Conservation (phyloP, 2,888 invertebrate species). For the Pheosia tremula region DNA sequence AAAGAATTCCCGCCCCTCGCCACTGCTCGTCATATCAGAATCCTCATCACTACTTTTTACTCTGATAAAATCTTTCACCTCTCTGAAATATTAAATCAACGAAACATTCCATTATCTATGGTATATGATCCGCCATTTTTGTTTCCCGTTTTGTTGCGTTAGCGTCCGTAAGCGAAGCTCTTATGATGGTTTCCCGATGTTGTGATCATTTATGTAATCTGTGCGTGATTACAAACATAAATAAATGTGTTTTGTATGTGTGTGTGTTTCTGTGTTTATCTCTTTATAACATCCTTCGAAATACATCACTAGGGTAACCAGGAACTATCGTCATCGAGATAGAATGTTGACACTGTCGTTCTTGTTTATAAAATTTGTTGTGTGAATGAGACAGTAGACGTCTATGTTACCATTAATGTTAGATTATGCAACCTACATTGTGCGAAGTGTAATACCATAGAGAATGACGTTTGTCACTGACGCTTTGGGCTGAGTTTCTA, state of each 20-base stretch:
- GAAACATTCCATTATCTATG: conserved; percentile 34
- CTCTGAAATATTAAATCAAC: conserved; percentile 70
- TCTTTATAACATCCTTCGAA: neutral
- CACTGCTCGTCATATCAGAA: conserved; percentile 61
- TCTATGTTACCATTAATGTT: no score
- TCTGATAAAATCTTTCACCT: conserved; percentile 68
- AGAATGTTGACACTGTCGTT: neutral
- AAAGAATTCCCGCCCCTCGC: conserved; percentile 69
- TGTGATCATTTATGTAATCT: conserved; percentile 14
- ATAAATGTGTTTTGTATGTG: neutral
- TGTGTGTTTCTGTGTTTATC: neutral
- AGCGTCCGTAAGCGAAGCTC: conserved; percentile 40
- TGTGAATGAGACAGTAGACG: no score
- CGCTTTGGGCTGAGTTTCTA: no score
- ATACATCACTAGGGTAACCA: neutral
- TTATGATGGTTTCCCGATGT: conserved; percentile 43
- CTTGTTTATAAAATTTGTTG: neutral
- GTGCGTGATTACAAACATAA: conserved; percentile 6
- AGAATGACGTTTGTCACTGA: no score
- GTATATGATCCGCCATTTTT: conserved; percentile 28
- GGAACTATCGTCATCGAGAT: no score
- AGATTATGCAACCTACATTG: no score
- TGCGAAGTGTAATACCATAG: no score
- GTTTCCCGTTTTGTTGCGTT: conserved; percentile 30
- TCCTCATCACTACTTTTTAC: conserved; percentile 75